These are phyloP conservation scores for Tetramorium parvispinum DNA, from an alignment of 1,140 invertebrate species.

Conservation along the genomic window DNA sequence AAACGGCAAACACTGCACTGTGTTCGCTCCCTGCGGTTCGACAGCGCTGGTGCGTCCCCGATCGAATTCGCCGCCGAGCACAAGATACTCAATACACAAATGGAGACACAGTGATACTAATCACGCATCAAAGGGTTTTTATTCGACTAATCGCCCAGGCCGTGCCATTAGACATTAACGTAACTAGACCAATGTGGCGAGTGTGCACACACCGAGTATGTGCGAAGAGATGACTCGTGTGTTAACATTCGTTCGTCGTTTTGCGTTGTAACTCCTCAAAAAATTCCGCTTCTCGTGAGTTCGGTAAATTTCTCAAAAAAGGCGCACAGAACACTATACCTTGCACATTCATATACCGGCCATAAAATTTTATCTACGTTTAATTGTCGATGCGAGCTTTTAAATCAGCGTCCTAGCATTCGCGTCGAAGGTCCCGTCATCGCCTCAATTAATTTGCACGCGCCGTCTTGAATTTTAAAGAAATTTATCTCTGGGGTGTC, in stretches of 20 bases:
- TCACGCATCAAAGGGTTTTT: slow-evolving; percentile 49
- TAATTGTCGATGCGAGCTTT: slow-evolving; percentile 14
- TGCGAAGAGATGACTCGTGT: slow-evolving; percentile 23
- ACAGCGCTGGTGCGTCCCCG: not conserved
- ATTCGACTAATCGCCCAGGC: slow-evolving; percentile 45
- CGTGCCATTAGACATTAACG: slow-evolving; percentile 46
- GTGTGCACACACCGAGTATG: not conserved
- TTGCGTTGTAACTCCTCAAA: not conserved
- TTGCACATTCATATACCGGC: not conserved
- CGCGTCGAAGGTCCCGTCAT: not conserved
- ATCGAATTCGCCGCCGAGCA: slow-evolving; percentile 32
- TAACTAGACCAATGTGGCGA: slow-evolving; percentile 40
- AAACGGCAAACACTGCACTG: not conserved
- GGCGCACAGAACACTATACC: not conserved
- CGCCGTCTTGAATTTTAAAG: not conserved
- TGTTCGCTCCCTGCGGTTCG: not conserved
- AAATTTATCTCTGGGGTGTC: not conserved
- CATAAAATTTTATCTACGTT: not conserved
- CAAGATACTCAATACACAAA: slow-evolving; percentile 41
- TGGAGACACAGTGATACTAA: slow-evolving; percentile 40
- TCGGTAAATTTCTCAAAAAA: slow-evolving; percentile 8
- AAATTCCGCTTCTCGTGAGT: not conserved
- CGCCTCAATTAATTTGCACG: not conserved
- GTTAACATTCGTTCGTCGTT: not conserved
- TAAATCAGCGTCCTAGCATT: not conserved